phyloP scores from a whole-genome alignment of 2,888 invertebrate genomes.

The Lochmaea capreae region DNA sequence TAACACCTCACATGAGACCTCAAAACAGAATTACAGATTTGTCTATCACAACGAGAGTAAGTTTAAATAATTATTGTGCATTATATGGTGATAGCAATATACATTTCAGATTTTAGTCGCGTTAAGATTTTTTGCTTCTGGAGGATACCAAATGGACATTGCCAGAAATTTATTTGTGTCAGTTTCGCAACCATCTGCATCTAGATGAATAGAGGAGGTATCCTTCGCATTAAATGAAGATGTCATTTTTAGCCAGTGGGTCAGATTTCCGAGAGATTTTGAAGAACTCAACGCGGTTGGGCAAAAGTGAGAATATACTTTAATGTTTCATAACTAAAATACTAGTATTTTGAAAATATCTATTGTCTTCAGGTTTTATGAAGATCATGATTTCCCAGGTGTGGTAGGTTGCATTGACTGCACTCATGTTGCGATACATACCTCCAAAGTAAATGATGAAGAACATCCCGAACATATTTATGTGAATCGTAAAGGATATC shows the following conservation, averaged over 20 bases:
- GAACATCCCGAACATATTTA: slow-evolving; percentile 21
- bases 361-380: slow-evolving; percentile 18
- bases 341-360: too few relatives aligned
- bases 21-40: too few relatives aligned
- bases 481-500: slow-evolving; percentile 38
- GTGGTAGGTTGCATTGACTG: slow-evolving; percentile 32
- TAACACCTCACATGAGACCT: too few relatives aligned
- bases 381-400: slow-evolving; percentile 24
- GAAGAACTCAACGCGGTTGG: neutral
- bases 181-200: slow-evolving; percentile 1
- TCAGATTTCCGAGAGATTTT: neutral
- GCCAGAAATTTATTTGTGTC: too few relatives aligned
- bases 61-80: too few relatives aligned
- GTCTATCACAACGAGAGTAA: too few relatives aligned
- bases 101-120: too few relatives aligned
- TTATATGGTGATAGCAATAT: too few relatives aligned
- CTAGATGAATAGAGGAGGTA: slow-evolving; percentile 5
- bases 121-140: too few relatives aligned
- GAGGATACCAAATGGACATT: too few relatives aligned
- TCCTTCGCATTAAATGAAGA: neutral
- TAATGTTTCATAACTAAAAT: too few relatives aligned
- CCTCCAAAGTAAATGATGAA: slow-evolving; percentile 22
- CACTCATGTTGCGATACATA: slow-evolving; percentile 35
- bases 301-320: too few relatives aligned
- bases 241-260: slow-evolving; percentile 7